These are phyloP conservation scores for Leucoma salicis DNA, from an alignment of 2,888 invertebrate genomes.

Conservation along the genomic window DNA sequence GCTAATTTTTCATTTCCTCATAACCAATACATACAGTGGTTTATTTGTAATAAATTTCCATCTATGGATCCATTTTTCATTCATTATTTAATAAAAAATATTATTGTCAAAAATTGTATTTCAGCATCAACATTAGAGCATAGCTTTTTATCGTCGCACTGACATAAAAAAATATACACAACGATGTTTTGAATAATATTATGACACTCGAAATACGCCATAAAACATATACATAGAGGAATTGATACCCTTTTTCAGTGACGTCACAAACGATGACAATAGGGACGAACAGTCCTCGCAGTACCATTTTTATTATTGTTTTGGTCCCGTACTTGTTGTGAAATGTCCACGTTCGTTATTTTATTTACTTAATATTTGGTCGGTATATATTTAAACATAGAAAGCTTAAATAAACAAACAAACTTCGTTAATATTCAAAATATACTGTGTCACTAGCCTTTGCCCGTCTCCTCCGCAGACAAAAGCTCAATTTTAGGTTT, in stretches of 20 bases:
- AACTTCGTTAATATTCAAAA: too few species aligned
- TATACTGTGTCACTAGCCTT: too few species aligned
- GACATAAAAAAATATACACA: not conserved
- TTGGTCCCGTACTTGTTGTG: constrained; percentile 3
- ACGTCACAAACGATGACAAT: constrained; percentile 5
- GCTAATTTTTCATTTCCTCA: too few species aligned
- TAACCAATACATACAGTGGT: too few species aligned
- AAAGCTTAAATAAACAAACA: not conserved
- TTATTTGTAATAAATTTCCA: too few species aligned
- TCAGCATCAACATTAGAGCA: too few species aligned
- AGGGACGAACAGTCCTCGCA: not conserved
- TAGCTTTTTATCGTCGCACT: not conserved
- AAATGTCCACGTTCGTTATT: constrained; percentile 1
- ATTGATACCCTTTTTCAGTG: not conserved
- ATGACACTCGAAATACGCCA: not conserved
- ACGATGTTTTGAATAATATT: not conserved
- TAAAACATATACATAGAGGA: not conserved
- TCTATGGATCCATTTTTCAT: too few species aligned
- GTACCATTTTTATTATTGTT: constrained; percentile 3
- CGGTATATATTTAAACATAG: not conserved
- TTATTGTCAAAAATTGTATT: too few species aligned
- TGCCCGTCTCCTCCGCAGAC: too few species aligned
- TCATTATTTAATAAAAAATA: too few species aligned
- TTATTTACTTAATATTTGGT: not conserved
- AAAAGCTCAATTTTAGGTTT: too few species aligned